Percentiles rank a stretch among this genome's conserved stretches.
These are phyloP conservation scores for Idaea straminata DNA, from an alignment of 2,888 invertebrate species.

Conservation along the genomic window DNA sequence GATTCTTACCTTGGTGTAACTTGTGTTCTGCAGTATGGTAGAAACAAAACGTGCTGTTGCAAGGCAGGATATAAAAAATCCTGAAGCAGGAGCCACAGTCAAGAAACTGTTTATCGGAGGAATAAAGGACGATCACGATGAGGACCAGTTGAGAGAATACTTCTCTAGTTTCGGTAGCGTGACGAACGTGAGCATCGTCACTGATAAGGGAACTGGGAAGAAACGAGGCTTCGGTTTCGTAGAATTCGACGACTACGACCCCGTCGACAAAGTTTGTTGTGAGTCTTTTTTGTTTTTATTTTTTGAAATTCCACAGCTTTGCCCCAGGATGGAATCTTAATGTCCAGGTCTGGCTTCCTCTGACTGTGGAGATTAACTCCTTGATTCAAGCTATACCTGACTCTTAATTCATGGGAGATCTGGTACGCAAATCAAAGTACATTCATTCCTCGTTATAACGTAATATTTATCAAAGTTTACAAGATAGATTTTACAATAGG, in stretches of 20 bases:
- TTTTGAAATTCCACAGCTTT: slow-evolving; percentile 58
- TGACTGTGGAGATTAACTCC: slow-evolving; percentile 72
- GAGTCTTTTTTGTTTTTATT: slow-evolving; percentile 69
- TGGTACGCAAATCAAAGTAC: slow-evolving; percentile 75
- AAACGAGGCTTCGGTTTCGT: slow-evolving; percentile 98
- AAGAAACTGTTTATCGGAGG: slow-evolving; percentile 98
- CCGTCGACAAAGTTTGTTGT: slow-evolving; percentile 98
- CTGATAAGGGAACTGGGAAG: slow-evolving; percentile 95
- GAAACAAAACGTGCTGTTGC: slow-evolving; percentile 99
- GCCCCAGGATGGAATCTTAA: slow-evolving; percentile 70
- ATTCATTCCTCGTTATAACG: slow-evolving; percentile 25
- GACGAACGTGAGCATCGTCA: slow-evolving; percentile 91
- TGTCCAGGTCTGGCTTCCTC: slow-evolving; percentile 75
- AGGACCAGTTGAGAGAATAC: slow-evolving; percentile 92
- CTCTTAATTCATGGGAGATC: slow-evolving; percentile 48
- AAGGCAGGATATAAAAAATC: slow-evolving; percentile 93
- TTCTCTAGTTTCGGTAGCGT: slow-evolving; percentile 92
- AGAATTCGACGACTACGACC: slow-evolving; percentile 98
- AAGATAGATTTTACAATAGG: not conserved
- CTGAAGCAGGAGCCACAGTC: slow-evolving; percentile 95
- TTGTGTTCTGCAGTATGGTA: slow-evolving; percentile 83
- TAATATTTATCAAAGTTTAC: slow-evolving; percentile 10
- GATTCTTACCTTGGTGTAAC: slow-evolving; percentile 2
- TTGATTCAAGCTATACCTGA: slow-evolving; percentile 76
- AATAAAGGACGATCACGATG: slow-evolving; percentile 95